A percentile compares a stretch with the other conserved stretches of the same genome.
Evolutionary conservation across 35 echinoderm and acorn worm species (phyloP).

Genomic region (Heliocidaris tuberculata): DNA sequence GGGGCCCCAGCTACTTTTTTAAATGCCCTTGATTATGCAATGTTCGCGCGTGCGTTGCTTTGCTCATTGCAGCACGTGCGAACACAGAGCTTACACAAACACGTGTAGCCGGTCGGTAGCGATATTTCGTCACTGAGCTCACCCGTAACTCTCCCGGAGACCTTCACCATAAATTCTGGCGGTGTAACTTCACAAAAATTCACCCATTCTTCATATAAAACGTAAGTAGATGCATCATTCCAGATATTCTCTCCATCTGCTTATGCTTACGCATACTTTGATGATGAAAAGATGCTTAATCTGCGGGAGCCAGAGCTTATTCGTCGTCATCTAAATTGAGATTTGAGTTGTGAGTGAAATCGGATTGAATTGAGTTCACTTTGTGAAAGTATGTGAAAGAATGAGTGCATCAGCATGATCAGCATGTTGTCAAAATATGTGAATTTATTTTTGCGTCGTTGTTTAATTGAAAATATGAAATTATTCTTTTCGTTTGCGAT

Average conservation of each 20-base stretch:
- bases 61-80: neutral
- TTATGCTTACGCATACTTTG: too few species aligned
- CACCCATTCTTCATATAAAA: neutral
- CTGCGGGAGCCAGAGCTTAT: too few species aligned
- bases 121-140: neutral
- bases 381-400: too few species aligned
- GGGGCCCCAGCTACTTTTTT: neutral
- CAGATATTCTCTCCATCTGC: too few species aligned
- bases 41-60: neutral
- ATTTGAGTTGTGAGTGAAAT: too few species aligned
- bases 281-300: too few species aligned
- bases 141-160: neutral
- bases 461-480: too few species aligned
- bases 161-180: neutral
- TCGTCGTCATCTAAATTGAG: neutral
- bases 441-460: too few species aligned
- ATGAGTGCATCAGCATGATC: too few species aligned
- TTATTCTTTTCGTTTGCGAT: too few species aligned
- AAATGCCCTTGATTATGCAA: slow-evolving; percentile 7
- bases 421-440: too few species aligned
- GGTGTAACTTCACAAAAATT: neutral
- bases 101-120: neutral
- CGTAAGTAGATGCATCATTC: neutral
- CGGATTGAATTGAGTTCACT: too few species aligned
- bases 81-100: neutral